Base-by-base conservation (phyloP, 2,888 invertebrate genomes). In the Lithodes maja region DNA sequence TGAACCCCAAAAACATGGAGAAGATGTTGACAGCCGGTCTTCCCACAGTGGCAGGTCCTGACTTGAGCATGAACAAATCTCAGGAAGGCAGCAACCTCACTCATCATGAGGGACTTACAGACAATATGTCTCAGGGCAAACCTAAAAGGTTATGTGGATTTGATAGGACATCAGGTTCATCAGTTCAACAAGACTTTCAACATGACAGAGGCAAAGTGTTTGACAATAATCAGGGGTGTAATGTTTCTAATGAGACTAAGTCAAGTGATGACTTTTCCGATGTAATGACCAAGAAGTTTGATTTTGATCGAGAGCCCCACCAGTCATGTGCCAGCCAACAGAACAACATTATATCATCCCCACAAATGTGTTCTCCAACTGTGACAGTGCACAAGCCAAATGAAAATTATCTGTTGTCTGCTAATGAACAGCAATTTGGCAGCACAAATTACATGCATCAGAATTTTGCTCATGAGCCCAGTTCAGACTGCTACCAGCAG, bases 81-180 rank as follows among this genome's bases (percentile, higher is more conserved):
- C 15, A 71, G n/a, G 55, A 54, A 50, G 53, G 71, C 7, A 75
- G n/a, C 53, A 49, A 9, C 12, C 68, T 12, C n/a, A 83, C 17
- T 83, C 74, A 74, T 52, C n/a, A 75, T 74, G 17, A 74, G 33
- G 68, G 49, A 15, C 49, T 9, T 7, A 68, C 55, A 9, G 85
- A 85, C n/a, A 77, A 77, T 69, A 68, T 69, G 54, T 87, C 78
- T 78, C 87, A 87, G 69, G 78, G 68, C 61, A 87, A 49, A 83
- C 83, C 83, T 61, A 87, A 87, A 55, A 83, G 69, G 75, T 53
- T 68, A 33, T 69, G 69, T 15, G 55, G 49, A 3, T 68, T 50
- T 78, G 85, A 85, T 53, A 79, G 17, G 9, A 53, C 52, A 75
- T 5, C n/a, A n/a, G 17, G 17, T 12, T 71, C 71, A 5, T 12